These are phyloP conservation scores for Acanthosoma haemorrhoidale DNA, from an alignment of 2,888 invertebrate genomes.

Conservation along the genomic window DNA sequence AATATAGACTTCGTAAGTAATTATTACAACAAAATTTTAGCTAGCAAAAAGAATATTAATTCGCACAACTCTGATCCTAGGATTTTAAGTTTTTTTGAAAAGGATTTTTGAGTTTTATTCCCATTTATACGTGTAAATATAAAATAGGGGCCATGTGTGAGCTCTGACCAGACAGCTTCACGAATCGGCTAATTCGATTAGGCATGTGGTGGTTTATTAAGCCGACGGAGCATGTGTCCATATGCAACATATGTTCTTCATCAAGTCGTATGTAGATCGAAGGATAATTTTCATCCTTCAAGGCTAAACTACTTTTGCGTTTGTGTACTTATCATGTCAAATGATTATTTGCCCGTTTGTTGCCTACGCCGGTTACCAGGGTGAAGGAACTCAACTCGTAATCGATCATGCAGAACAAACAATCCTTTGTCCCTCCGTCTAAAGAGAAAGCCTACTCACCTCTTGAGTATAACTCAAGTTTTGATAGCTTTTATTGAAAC, in stretches of 20 bases:
- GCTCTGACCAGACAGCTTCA: background rate
- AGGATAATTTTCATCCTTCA: background rate
- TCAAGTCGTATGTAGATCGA: background rate
- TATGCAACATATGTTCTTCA: background rate
- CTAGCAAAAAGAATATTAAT: too few species aligned
- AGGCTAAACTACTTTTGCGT: background rate
- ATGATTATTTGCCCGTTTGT: background rate
- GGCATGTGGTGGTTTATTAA: background rate
- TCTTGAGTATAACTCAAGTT: too few species aligned
- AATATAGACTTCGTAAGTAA: too few species aligned
- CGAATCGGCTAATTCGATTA: slow-evolving; percentile 3
- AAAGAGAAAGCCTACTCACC: too few species aligned
- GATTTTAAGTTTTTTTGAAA: too few species aligned
- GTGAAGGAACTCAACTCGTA: background rate
- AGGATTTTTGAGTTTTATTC: too few species aligned
- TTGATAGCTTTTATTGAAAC: too few species aligned
- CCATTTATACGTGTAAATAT: background rate
- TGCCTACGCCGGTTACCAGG: too few species aligned
- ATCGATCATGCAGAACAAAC: slow-evolving; percentile 5
- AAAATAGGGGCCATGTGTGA: background rate
- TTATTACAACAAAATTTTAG: too few species aligned
- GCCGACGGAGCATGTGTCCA: background rate
- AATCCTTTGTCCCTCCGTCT: too few species aligned
- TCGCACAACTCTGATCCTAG: too few species aligned
- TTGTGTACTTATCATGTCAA: background rate